Percentiles rank a stretch among this genome's conserved stretches.
These are phyloP conservation scores for Acanthosoma haemorrhoidale DNA, from an alignment of 2,888 invertebrate genomes.

Conservation along the genomic window DNA sequence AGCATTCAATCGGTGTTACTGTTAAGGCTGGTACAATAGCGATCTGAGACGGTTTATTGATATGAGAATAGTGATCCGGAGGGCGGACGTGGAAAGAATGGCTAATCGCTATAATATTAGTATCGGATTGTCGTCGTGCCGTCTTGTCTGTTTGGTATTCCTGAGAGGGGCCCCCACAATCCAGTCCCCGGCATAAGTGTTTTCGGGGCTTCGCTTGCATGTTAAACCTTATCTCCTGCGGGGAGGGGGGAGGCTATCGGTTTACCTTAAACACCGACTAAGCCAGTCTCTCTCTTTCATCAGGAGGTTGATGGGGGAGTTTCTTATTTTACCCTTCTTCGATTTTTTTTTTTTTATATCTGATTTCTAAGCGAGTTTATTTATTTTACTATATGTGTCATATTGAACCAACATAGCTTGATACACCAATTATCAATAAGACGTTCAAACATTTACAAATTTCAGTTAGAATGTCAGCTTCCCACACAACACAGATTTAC, in stretches of 20 bases:
- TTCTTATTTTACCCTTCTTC: neutral
- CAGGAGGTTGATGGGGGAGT: too few species aligned
- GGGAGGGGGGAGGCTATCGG: neutral
- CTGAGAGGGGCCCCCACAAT: neutral
- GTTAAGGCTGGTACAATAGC: too few species aligned
- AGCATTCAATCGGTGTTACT: neutral
- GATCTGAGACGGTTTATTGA: neutral
- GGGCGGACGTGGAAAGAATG: neutral
- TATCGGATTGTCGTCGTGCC: neutral
- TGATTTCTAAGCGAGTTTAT: too few species aligned
- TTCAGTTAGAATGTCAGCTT: too few species aligned
- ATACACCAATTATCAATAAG: too few species aligned
- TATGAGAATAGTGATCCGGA: neutral
- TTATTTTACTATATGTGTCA: too few species aligned
- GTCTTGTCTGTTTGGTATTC: constrained; percentile 1
- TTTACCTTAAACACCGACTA: too few species aligned
- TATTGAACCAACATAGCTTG: too few species aligned
- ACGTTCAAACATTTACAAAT: too few species aligned
- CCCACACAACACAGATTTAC: too few species aligned
- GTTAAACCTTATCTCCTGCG: neutral
- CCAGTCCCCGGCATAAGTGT: constrained; percentile 11
- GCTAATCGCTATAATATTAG: neutral
- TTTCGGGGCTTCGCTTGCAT: constrained; percentile 9
- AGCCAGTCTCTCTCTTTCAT: too few species aligned
- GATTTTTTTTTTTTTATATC: too few species aligned